These are phyloP conservation scores for Schizopygopsis malacanthus DNA, from an alignment of 2,797 vertebrate species.

Conservation along the genomic window DNA sequence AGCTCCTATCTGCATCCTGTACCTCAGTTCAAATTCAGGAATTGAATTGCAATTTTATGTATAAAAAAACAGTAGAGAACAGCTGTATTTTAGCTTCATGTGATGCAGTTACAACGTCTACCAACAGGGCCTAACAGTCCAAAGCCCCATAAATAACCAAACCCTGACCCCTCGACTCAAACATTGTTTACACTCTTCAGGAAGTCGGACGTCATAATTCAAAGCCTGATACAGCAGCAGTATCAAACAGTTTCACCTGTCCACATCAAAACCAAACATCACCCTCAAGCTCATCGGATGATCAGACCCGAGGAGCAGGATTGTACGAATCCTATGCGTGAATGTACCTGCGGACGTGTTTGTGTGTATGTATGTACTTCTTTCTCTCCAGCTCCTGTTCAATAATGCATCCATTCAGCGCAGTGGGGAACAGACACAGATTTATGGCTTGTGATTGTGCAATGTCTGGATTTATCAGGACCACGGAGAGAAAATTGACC, in stretches of 20 bases:
- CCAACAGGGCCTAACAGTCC: background rate
- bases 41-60: background rate
- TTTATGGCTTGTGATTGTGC: constrained; percentile 90
- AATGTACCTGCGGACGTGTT: constrained; percentile 9
- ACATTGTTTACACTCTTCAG: constrained; percentile 4
- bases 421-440: constrained; percentile 87
- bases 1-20: background rate
- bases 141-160: background rate
- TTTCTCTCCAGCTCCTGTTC: constrained; percentile 75
- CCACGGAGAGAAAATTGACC: constrained; percentile 90
- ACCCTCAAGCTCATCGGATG: constrained; percentile 18
- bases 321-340: constrained; percentile 11
- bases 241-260: background rate
- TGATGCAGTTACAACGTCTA: background rate
- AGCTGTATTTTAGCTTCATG: background rate
- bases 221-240: constrained; percentile 2
- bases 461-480: constrained; percentile 91
- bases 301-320: constrained; percentile 23
- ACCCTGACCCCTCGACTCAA: background rate
- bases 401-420: constrained; percentile 88
- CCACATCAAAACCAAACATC: constrained; percentile 9
- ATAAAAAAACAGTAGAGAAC: background rate
- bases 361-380: constrained; percentile 43
- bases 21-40: background rate
- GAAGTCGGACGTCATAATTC: background rate